These are phyloP conservation scores for Agapornis roseicollis DNA, from an alignment of 2,113 vertebrate species.

Conservation along the genomic window DNA sequence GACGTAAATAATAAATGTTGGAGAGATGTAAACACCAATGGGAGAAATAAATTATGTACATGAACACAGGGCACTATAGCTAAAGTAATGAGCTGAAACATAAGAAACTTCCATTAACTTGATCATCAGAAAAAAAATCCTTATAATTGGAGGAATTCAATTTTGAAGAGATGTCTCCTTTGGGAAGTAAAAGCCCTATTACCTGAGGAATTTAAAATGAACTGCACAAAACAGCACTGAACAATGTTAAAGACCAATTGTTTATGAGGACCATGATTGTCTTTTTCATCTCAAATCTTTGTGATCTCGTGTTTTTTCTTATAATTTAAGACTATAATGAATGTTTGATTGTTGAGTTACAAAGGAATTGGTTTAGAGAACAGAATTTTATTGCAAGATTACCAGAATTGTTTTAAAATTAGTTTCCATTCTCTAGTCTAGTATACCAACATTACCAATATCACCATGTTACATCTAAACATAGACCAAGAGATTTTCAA, in stretches of 20 bases:
- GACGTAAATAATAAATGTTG: constrained; percentile 49
- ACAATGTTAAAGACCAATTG: background rate
- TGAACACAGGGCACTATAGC: constrained; percentile 26
- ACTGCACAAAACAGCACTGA: background rate
- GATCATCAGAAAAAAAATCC: background rate
- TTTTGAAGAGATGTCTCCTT: background rate
- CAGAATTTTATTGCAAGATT: background rate
- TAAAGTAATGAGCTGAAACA: constrained; percentile 36
- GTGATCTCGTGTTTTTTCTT: background rate
- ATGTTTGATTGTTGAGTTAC: constrained; percentile 7
- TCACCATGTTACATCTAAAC: background rate
- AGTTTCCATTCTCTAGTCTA: background rate
- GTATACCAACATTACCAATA: background rate
- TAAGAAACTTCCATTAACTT: constrained; percentile 50
- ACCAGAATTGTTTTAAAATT: background rate
- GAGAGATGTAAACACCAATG: constrained; percentile 49
- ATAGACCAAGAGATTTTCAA: background rate
- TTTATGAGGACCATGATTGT: background rate
- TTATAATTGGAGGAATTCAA: background rate
- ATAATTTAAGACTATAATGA: background rate
- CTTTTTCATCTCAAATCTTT: background rate
- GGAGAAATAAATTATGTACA: constrained; percentile 66
- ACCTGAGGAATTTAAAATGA: background rate
- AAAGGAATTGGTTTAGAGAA: background rate
- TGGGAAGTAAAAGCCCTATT: background rate